Evolutionary conservation across 2,797 vertebrate species (phyloP), one percentile per base, ranked within the genome.

Genomic region (Pangasius djambal): DNA sequence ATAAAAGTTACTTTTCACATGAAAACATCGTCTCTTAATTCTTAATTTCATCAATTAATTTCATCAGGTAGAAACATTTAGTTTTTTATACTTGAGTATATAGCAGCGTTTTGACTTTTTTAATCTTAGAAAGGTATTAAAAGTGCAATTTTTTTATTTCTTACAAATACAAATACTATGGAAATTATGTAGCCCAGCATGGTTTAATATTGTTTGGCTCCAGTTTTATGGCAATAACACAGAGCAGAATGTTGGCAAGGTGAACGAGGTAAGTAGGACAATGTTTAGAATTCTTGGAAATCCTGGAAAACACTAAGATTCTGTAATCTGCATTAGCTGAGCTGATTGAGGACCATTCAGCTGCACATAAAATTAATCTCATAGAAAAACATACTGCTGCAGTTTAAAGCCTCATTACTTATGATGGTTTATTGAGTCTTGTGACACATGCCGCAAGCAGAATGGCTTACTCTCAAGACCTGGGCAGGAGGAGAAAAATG

Each of bases 141-240:
- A 74, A 0, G 9, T 40, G 34, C 34, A 48, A 25, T 77, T 72
- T 31, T 31, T 67, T 63, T 31, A 44, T 31, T 20, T 20, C 5
- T 59, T 59, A 59, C 72, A 75, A 75, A 48, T 25, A 28, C 12
- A n/a, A 50, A 77, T n/a, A 50, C 2, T 57, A 8, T 61, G 9
- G 15, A 82, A 59, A 37, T 15, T 40, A 67, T 78, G 8, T 25
- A 75, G 72, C 67, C 50, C 48, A 67, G 48, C 48, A 20, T 31
- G 83, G 10, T 61, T 88, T 77, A 28, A 65, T 50, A 48, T 75
- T 84, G 87, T 63, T 75, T 40, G 18, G 78, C 72, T 82, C 78
- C 55, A 86, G 22, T 83, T 65, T 67, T 86, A 40, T 59, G 31
- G 69, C 65, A 72, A 25, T 83, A 77, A 77, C 70, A 77, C 70